These are phyloP conservation scores for Balaenoptera acutorostrata DNA, from an alignment of 2,113 vertebrate species.

Conservation along the genomic window DNA sequence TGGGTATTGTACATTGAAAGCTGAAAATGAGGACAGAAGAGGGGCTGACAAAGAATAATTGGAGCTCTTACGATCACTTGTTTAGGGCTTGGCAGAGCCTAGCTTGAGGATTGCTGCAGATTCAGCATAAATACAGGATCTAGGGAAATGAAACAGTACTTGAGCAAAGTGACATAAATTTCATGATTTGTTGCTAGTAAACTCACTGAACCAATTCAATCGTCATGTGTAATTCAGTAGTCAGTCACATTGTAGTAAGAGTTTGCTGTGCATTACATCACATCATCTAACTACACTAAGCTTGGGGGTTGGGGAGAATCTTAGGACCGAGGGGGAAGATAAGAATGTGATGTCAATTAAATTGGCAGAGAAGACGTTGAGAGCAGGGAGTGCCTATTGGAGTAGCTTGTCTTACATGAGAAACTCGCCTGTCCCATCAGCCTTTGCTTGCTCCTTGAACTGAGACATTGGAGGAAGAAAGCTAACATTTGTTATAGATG, in stretches of 20 bases:
- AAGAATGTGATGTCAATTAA: conserved; percentile 2
- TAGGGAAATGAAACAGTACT: not conserved
- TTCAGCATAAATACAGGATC: not conserved
- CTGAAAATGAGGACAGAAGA: not conserved
- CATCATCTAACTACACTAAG: not conserved
- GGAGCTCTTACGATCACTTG: not conserved
- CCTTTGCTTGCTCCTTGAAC: not conserved
- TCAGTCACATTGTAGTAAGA: not conserved
- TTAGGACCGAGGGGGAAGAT: not conserved
- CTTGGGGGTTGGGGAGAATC: not conserved
- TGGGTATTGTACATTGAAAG: not conserved
- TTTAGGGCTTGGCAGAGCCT: not conserved
- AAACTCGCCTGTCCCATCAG: not conserved
- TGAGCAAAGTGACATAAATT: not conserved
- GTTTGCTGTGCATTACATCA: not conserved
- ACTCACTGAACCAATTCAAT: not conserved
- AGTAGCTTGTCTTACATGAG: not conserved
- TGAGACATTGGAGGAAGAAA: not conserved
- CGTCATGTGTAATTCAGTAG: not conserved
- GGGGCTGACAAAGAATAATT: not conserved
- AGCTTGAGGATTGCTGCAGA: not conserved
- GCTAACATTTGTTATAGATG: not conserved
- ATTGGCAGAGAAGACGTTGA: not conserved
- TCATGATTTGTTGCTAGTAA: conserved; percentile 16
- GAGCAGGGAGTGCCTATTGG: not conserved